Percentiles rank a stretch among this genome's conserved stretches.
phyloP scores from a whole-genome alignment of 2,888 invertebrate genomes.

The Apotomis capreana region DNA sequence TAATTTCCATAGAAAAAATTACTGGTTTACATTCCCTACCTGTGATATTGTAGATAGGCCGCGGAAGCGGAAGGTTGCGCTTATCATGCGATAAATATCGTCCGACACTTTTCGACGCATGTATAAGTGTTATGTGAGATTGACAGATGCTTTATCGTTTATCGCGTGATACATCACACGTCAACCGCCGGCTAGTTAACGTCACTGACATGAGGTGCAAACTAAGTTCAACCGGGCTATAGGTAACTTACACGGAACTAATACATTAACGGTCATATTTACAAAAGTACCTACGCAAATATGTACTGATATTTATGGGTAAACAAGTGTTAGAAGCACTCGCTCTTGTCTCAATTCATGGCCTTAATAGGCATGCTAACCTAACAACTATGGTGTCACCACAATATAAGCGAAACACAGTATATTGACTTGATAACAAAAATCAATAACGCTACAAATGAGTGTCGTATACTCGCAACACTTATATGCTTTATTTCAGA shows the following conservation, averaged over 20 bases:
- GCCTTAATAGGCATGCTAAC: conserved; percentile 17
- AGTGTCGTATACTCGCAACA: too few relatives aligned
- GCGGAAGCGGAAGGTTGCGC: too few relatives aligned
- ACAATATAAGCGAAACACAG: background rate
- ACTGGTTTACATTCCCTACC: too few relatives aligned
- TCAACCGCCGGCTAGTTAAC: background rate
- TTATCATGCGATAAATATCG: too few relatives aligned
- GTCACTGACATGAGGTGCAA: background rate
- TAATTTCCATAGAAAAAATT: too few relatives aligned
- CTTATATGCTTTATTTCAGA: too few relatives aligned
- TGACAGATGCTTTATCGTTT: too few relatives aligned
- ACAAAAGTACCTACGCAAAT: conserved; percentile 3
- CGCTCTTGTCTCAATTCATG: conserved; percentile 27
- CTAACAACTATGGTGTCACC: conserved; percentile 12
- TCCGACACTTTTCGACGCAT: too few relatives aligned
- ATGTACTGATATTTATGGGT: background rate
- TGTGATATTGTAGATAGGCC: too few relatives aligned
- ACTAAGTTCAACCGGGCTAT: background rate
- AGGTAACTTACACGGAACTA: background rate
- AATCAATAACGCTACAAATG: too few relatives aligned
- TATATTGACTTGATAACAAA: background rate
- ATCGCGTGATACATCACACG: too few relatives aligned
- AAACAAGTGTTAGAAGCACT: conserved; percentile 2
- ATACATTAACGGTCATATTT: background rate
- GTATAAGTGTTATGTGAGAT: too few relatives aligned